Base-by-base conservation (phyloP, 2,888 invertebrate genomes). In the Galerucella calmariensis region DNA sequence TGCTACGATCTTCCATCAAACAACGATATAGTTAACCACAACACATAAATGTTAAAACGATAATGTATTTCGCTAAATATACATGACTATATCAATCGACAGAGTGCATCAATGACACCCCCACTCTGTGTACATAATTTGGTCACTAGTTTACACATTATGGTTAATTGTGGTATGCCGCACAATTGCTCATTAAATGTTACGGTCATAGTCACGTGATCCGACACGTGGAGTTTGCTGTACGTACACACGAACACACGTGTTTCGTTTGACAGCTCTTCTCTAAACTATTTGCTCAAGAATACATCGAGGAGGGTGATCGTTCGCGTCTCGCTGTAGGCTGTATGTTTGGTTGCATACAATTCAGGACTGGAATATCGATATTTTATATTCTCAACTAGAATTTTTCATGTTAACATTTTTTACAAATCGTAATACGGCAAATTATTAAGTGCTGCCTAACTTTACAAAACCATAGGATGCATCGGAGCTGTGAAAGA, bases 111-210 rank as follows among this genome's bases (percentile, higher is more conserved):
- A 86, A 86, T 86, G 86, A 85, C 85, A 82, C 81, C 81, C 83
- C 85, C 81, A 80, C 84, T 82, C 82, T 81, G 73, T 85, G 85
- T 86, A 87, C 87, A 87, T 87, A 87, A 87, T 88, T 88, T 87
- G 87, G 87, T 87, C 87, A 87, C 85, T 86, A 87, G 87, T 87
- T 87, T 87, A 87, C 88, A 87, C 88, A 87, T 88, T 88, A 87
- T 87, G 87, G 87, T 86, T 87, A 87, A 88, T 88, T 88, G 88
- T 86, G 87, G 88, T 85, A 82, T 82, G 79, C 87, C 87, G 84
- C 87, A 85, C 85, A 84, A 86, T 85, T 87, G 87, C 86, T 87
- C 87, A 87, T 87, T 87, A 87, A 86, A 82, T 81, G 85, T 83
- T 85, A 85, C 85, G 85, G 84, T 84, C 83, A 81, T 83, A 80